Base-by-base conservation (phyloP, 2,797 vertebrate species). In the Mareca strepera region DNA sequence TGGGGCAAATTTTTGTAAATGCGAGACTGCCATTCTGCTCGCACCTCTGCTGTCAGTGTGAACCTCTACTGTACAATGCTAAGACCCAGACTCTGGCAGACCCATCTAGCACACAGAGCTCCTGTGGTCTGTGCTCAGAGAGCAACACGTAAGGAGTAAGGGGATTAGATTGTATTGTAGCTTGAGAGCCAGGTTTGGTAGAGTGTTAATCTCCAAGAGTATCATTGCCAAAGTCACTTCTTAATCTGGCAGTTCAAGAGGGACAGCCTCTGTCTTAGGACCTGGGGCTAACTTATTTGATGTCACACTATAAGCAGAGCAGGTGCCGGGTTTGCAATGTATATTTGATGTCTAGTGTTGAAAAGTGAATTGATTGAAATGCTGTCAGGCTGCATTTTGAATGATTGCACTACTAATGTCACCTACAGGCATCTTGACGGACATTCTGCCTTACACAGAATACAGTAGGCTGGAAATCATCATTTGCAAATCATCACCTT, bases 401-500 rank as follows among this genome's bases (percentile, higher is more conserved):
- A 90, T 53, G 77, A 96, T 83, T 93, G 90, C 91, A 68, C 93
- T 93, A 83, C 92, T 96, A 96, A 97, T 90, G 87, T 96, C 96
- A 96, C 81, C 91, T 95, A 87, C 85, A 95, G 95, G 88, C 84
- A 93, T 91, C 89, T 91, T 96, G 96, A 97, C 91, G 94, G 96
- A 96, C 96, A 94, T 94, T 93, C 86, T 94, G 82, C 89, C 74
- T 73, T 93, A 93, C 79, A 73, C 2, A 84, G 83, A 94, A 91
- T 83, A 95, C 90, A 92, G 86, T 92, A 95, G 94, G 84, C 88
- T 95, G 95, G 96, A 97, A 96, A 96, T 86, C 94, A 95, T 97
- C 93, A 96, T 97, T 96, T 96, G 72, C 95, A 97, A 97, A 97
- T 97, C 96, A 95, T 92, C 96, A 92, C 96, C 94, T 96, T 96